A percentile compares a stretch with the other conserved stretches of the same genome.
Conservation (phyloP, 1,140 invertebrate genomes). For the Anastrepha obliqua region DNA sequence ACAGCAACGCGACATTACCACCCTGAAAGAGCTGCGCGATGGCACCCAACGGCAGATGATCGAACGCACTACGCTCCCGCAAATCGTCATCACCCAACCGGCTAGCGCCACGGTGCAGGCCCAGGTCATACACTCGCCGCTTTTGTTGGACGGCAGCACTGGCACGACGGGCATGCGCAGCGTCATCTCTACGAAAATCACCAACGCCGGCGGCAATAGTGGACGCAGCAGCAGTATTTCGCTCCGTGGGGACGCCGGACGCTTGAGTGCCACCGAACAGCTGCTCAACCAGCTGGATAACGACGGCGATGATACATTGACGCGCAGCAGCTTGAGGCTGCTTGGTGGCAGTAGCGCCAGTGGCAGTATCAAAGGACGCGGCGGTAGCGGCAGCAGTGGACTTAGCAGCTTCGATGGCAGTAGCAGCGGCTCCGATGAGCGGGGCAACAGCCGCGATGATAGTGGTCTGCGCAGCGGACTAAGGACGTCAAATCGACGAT, state of each 20-base stretch:
- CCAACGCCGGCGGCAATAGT: constrained; percentile 59
- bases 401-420: constrained; percentile 37
- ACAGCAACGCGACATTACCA: constrained; percentile 64
- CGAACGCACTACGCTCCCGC: constrained; percentile 64
- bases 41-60: constrained; percentile 62
- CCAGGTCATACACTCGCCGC: constrained; percentile 66
- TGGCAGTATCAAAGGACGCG: constrained; percentile 51
- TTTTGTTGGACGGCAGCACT: constrained; percentile 58
- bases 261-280: constrained; percentile 51
- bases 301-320: constrained; percentile 49
- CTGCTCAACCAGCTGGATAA: constrained; percentile 62
- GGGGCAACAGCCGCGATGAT: constrained; percentile 2
- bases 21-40: constrained; percentile 64
- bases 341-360: background rate
- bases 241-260: constrained; percentile 47
- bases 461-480: constrained; percentile 46
- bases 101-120: constrained; percentile 70
- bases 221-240: constrained; percentile 55
- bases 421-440: constrained; percentile 39
- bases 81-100: constrained; percentile 66
- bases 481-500: constrained; percentile 46
- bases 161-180: constrained; percentile 58
- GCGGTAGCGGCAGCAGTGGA: constrained; percentile 54
- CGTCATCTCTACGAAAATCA: constrained; percentile 65
- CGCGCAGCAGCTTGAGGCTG: constrained; percentile 6